Evolutionary conservation across 1,140 invertebrate species (phyloP).

Genomic region (Philotrypesis tridentata): DNA sequence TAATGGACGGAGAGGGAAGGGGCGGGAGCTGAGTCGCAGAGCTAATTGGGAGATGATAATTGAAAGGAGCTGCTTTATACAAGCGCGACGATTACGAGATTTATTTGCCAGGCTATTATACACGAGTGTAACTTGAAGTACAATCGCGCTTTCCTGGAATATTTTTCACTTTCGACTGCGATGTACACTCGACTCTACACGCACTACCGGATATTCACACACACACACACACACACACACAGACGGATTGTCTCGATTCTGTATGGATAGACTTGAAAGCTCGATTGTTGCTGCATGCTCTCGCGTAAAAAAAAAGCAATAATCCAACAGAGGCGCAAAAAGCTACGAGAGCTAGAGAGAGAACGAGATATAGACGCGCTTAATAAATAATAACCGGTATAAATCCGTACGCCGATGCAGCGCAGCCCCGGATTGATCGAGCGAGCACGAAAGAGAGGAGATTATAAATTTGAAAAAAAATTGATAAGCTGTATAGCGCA

Average conservation of each 20-base stretch:
- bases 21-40: background rate
- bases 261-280: background rate
- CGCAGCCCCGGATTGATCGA: background rate
- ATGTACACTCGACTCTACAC: no score
- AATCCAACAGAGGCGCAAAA: background rate
- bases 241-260: no score
- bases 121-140: no score
- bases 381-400: background rate
- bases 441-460: background rate
- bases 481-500: no score
- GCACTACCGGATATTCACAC: no score
- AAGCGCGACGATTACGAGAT: no score
- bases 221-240: no score
- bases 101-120: no score
- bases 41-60: slow-evolving; percentile 1
- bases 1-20: background rate
- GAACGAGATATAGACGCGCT: no score
- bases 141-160: no score
- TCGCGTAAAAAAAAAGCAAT: background rate
- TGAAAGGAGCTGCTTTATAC: background rate
- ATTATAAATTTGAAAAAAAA: background rate
- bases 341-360: no score
- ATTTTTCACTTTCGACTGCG: no score
- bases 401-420: background rate
- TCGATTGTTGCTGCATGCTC: background rate